Evolutionary conservation across 2,797 vertebrate species (phyloP).

Genomic region (Distichodus sexfasciatus): DNA sequence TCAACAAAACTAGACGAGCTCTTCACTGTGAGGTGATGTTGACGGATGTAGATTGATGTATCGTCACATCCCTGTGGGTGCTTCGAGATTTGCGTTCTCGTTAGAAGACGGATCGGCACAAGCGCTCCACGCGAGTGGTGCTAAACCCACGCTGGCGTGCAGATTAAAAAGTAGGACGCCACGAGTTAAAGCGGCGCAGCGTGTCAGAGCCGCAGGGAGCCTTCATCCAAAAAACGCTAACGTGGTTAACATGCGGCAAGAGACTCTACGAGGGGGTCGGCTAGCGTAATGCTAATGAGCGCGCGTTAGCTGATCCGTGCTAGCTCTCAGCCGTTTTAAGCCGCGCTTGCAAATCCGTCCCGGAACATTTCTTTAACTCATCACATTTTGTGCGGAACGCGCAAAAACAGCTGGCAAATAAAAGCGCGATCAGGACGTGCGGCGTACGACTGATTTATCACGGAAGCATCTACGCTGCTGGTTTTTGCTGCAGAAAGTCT

Average conservation of each 20-base stretch:
- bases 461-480: too few relatives aligned
- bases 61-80: too few relatives aligned
- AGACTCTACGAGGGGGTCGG: not conserved
- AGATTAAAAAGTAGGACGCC: not conserved
- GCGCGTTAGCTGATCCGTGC: not conserved
- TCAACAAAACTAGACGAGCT: too few relatives aligned
- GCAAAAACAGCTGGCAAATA: not conserved
- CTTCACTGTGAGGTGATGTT: too few relatives aligned
- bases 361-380: not conserved
- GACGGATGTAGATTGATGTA: too few relatives aligned
- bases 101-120: too few relatives aligned
- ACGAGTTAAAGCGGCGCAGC: not conserved
- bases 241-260: not conserved
- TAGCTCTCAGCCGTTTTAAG: not conserved
- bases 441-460: not conserved
- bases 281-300: constrained; percentile 2
- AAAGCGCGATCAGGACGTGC: too few relatives aligned
- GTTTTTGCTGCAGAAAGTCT: too few relatives aligned
- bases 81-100: too few relatives aligned
- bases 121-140: too few relatives aligned
- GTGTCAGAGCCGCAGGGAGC: not conserved
- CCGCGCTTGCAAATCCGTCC: not conserved
- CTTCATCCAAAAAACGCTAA: not conserved
- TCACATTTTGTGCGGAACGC: not conserved
- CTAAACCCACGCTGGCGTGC: not conserved